phyloP scores from a whole-genome alignment of 2,113 vertebrate genomes.

The Takifugu flavidus region DNA sequence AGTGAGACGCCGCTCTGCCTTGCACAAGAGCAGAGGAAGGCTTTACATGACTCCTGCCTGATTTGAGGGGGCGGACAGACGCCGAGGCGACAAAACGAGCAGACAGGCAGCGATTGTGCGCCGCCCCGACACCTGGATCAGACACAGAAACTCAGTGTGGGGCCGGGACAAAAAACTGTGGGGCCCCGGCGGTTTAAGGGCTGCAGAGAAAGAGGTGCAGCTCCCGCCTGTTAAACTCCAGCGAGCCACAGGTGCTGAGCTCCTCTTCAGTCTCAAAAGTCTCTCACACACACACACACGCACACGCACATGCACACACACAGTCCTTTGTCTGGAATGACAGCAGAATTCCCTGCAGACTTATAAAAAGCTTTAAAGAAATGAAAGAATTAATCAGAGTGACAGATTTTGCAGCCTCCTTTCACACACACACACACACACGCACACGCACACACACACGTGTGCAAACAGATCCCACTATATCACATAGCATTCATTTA shows the following conservation, averaged over 20 bases:
- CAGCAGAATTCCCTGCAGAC: slow-evolving; percentile 39
- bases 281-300: slow-evolving; percentile 2
- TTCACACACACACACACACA: slow-evolving; percentile 7
- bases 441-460: slow-evolving; percentile 18
- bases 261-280: slow-evolving; percentile 10
- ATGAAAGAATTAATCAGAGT: slow-evolving; percentile 54
- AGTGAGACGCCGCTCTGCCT: slow-evolving; percentile 25
- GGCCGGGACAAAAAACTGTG: slow-evolving; percentile 28
- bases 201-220: slow-evolving; percentile 5
- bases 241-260: slow-evolving; percentile 52
- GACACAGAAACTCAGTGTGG: slow-evolving; percentile 17
- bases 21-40: slow-evolving; percentile 1
- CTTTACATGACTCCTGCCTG: slow-evolving; percentile 25
- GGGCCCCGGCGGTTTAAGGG: slow-evolving; percentile 4
- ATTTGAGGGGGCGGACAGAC: slow-evolving; percentile 10
- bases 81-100: neutral
- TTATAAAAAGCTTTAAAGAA: slow-evolving; percentile 45
- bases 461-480: slow-evolving; percentile 9
- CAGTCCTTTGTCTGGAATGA: slow-evolving; percentile 50
- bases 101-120: slow-evolving; percentile 50
- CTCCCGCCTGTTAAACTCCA: slow-evolving; percentile 4
- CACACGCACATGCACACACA: slow-evolving; percentile 17
- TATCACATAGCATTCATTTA: slow-evolving; percentile 22
- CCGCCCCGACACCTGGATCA: slow-evolving; percentile 39
- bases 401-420: slow-evolving; percentile 30